Percentiles rank a stretch among this genome's conserved stretches.
Evolutionary conservation across 2,113 vertebrate genomes (phyloP).

Genomic region (Propithecus coquereli): DNA sequence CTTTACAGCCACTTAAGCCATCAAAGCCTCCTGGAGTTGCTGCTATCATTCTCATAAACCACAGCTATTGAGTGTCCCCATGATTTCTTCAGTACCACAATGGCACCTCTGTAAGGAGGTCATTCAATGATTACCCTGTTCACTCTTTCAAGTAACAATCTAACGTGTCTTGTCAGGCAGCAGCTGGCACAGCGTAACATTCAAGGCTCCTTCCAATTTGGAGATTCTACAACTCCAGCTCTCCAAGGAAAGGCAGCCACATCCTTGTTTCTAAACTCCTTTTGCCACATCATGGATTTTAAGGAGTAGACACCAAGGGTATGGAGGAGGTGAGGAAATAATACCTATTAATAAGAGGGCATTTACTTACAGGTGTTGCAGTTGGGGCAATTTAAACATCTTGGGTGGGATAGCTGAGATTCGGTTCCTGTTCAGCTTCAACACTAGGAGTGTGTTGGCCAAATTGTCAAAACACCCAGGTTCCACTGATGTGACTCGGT

Average conservation of each 20-base stretch:
- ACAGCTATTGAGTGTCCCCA: not conserved
- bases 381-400: slow-evolving; percentile 94
- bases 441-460: slow-evolving; percentile 89
- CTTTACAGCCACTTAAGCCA: slow-evolving; percentile 46
- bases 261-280: not conserved
- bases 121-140: not conserved
- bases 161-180: not conserved
- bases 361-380: slow-evolving; percentile 94
- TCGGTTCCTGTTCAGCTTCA: slow-evolving; percentile 93
- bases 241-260: not conserved
- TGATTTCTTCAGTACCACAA: not conserved
- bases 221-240: not conserved
- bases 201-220: not conserved
- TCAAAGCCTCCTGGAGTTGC: slow-evolving; percentile 31
- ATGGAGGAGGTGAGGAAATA: not conserved
- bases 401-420: slow-evolving; percentile 91
- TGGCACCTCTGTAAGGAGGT: not conserved
- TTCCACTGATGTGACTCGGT: slow-evolving; percentile 91
- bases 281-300: not conserved
- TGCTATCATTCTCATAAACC: not conserved
- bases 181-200: not conserved
- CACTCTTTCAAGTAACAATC: not conserved
- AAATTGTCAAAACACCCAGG: slow-evolving; percentile 92
- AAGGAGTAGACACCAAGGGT: not conserved
- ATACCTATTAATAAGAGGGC: not conserved